Percentiles rank a stretch among this genome's conserved stretches.
phyloP scores from a whole-genome alignment of 2,888 invertebrate genomes.

The Drosophila mettleri region DNA sequence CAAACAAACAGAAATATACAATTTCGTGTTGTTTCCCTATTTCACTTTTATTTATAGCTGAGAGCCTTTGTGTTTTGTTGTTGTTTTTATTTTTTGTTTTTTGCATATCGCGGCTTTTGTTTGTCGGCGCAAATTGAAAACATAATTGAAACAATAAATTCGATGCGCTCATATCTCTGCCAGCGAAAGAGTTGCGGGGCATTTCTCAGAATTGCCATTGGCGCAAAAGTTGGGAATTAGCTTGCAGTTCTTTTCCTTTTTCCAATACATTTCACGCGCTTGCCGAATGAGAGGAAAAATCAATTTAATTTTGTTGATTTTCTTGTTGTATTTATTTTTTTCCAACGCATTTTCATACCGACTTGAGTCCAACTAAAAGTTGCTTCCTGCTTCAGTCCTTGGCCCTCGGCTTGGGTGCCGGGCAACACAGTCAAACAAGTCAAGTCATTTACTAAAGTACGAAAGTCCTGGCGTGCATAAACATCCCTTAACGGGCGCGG shows the following conservation, averaged over 20 bases:
- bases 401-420: conserved; percentile 42
- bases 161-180: conserved; percentile 24
- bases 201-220: conserved; percentile 28
- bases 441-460: conserved; percentile 80
- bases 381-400: conserved; percentile 39
- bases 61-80: conserved; percentile 57
- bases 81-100: conserved; percentile 52
- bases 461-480: conserved; percentile 71
- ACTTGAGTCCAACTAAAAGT: conserved; percentile 57
- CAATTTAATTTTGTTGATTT: conserved; percentile 73
- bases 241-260: conserved; percentile 38
- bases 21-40: conserved; percentile 66
- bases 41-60: conserved; percentile 79
- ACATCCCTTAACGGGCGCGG: conserved; percentile 60
- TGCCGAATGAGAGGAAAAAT: conserved; percentile 55
- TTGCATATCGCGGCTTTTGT: conserved; percentile 70
- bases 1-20: conserved; percentile 38
- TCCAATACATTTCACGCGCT: conserved; percentile 52
- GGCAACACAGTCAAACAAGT: conserved; percentile 71
- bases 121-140: conserved; percentile 81
- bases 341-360: conserved; percentile 1
- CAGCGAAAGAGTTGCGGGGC: conserved; percentile 60
- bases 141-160: conserved; percentile 81
- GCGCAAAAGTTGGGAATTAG: conserved; percentile 48
- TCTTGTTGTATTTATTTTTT: conserved; percentile 30